phyloP scores from a whole-genome alignment of 1,140 invertebrate genomes.

The Panulirus ornatus region DNA sequence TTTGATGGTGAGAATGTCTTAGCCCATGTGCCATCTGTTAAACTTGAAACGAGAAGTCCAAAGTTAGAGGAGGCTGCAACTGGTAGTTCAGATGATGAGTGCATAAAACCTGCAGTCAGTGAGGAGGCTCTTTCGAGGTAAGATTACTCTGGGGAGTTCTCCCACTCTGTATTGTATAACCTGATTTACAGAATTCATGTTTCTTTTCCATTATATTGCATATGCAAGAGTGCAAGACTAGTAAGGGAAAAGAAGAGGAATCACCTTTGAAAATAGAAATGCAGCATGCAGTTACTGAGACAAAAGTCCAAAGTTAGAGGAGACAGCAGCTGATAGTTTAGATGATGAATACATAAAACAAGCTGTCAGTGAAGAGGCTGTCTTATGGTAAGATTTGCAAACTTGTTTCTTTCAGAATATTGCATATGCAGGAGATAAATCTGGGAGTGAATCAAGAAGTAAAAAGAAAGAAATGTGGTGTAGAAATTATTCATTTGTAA shows the following conservation, averaged over 20 bases:
- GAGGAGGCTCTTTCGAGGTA: slow-evolving; percentile 68
- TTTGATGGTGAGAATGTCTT: slow-evolving; percentile 66
- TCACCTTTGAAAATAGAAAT: no score
- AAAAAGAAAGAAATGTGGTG: no score
- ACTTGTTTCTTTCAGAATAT: no score
- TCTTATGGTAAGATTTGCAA: slow-evolving; percentile 64
- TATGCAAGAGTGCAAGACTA: no score
- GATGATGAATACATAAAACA: slow-evolving; percentile 62
- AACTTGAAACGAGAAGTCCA: slow-evolving; percentile 57
- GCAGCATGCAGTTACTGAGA: no score
- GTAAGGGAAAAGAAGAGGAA: no score
- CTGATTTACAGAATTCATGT: neutral
- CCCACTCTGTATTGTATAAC: neutral
- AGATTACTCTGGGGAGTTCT: neutral
- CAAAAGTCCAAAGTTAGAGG: slow-evolving; percentile 45
- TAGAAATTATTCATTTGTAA: no score
- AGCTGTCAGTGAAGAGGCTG: slow-evolving; percentile 55
- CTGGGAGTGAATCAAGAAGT: no score
- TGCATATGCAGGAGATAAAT: no score
- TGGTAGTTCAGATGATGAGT: slow-evolving; percentile 57
- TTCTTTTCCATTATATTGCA: no score
- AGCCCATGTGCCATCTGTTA: slow-evolving; percentile 71
- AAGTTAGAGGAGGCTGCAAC: slow-evolving; percentile 37
- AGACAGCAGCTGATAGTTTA: slow-evolving; percentile 28
- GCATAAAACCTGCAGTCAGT: slow-evolving; percentile 51